phyloP scores from a whole-genome alignment of 2,113 vertebrate genomes.

The Saccopteryx bilineata region DNA sequence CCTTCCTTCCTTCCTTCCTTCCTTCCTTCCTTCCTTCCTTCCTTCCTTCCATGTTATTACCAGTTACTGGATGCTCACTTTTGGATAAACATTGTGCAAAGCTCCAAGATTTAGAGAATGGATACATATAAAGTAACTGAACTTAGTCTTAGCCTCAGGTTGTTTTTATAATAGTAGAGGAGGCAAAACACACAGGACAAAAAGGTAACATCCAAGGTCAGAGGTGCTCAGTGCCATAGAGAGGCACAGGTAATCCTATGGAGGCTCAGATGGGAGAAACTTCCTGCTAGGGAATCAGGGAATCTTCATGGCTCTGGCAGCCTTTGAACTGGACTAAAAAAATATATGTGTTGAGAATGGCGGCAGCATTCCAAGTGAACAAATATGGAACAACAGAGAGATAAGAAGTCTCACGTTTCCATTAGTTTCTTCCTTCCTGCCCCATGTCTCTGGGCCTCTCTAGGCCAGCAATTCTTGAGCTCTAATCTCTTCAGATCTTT shows the following conservation, averaged over 20 bases:
- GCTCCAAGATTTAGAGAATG: not conserved
- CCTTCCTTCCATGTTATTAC: not conserved
- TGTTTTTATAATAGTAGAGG: not conserved
- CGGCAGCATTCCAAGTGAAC: not conserved
- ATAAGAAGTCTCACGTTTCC: not conserved
- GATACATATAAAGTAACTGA: not conserved
- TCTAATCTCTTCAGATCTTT: not conserved
- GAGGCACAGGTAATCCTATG: not conserved
- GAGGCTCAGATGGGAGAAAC: not conserved
- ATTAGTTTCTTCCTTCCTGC: not conserved
- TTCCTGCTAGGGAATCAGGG: not conserved
- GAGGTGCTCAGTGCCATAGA: not conserved
- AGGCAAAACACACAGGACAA: not conserved
- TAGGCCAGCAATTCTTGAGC: not conserved
- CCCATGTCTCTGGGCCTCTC: not conserved
- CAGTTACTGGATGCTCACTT: not conserved
- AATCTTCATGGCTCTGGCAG: not conserved
- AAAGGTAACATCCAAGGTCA: not conserved
- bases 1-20: fast-evolving
- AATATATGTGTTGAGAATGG: not conserved
- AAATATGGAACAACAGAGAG: not conserved
- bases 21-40: not conserved
- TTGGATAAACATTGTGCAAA: not conserved
- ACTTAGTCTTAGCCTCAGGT: not conserved
- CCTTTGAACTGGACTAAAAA: not conserved